These are phyloP conservation scores for Momotus momota DNA, from an alignment of 2,797 vertebrate genomes.

Conservation along the genomic window DNA sequence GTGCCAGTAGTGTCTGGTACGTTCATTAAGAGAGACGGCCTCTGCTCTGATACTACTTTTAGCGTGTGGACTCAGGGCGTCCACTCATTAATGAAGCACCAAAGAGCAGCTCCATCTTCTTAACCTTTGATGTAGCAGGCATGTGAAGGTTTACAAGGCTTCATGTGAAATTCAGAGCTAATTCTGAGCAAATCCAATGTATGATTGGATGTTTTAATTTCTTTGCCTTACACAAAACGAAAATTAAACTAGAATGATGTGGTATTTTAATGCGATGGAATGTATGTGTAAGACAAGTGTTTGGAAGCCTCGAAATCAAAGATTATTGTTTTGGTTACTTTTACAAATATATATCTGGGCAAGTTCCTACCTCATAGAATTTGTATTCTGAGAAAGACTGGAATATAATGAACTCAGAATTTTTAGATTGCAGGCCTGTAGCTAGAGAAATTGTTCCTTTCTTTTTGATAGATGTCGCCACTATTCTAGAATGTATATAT, in stretches of 20 bases:
- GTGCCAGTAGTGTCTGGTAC: background rate
- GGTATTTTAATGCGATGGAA: background rate
- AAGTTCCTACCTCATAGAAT: background rate
- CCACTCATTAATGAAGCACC: background rate
- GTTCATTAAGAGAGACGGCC: background rate
- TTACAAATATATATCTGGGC: background rate
- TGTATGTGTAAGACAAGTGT: background rate
- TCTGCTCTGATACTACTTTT: background rate
- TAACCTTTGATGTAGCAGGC: background rate
- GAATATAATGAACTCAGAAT: background rate
- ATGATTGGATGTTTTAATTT: background rate
- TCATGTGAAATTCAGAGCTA: background rate
- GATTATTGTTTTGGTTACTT: background rate
- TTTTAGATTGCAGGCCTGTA: background rate
- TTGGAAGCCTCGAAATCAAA: background rate
- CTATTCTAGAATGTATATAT: background rate
- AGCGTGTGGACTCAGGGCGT: background rate
- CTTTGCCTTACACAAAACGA: background rate
- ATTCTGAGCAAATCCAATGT: background rate
- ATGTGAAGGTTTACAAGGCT: background rate
- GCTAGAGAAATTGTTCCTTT: conserved; percentile 26
- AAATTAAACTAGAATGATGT: background rate
- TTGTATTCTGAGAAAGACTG: background rate
- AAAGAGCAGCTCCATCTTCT: background rate
- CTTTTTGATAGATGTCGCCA: background rate